Percentiles rank a stretch among this genome's conserved stretches.
These are phyloP conservation scores for Donacobius atricapilla DNA, from an alignment of 2,113 vertebrate genomes.

Conservation along the genomic window DNA sequence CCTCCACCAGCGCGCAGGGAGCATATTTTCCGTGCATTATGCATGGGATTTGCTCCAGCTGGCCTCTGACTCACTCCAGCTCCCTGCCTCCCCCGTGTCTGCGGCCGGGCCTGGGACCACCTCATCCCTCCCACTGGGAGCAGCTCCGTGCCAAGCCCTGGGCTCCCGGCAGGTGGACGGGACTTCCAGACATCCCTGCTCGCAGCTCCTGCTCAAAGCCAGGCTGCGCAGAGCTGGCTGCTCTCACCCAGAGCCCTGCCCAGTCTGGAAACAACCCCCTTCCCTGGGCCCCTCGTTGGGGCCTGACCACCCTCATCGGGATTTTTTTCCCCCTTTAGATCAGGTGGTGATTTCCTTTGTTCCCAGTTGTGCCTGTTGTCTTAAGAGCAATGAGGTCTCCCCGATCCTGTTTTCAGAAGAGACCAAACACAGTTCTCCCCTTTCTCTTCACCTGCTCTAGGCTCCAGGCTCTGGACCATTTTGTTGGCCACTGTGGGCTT, in stretches of 20 bases:
- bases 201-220: neutral
- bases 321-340: neutral
- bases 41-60: constrained; percentile 37
- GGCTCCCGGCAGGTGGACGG: neutral
- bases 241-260: neutral
- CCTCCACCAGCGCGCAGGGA: neutral
- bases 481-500: neutral
- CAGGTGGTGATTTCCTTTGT: neutral
- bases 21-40: constrained; percentile 25
- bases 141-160: neutral
- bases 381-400: neutral
- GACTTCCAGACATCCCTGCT: neutral
- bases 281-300: neutral
- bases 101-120: neutral
- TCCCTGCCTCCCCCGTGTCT: constrained; percentile 14
- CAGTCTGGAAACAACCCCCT: neutral
- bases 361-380: neutral
- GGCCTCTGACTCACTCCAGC: neutral
- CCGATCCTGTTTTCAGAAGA: neutral
- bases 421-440: neutral
- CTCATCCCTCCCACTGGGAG: neutral
- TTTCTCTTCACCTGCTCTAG: neutral
- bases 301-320: neutral
- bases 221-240: neutral
- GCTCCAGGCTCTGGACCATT: neutral